Percentiles rank a stretch among this genome's conserved stretches.
These are phyloP conservation scores for Andricus grossulariae DNA, from an alignment of 1,140 invertebrate genomes.

Conservation along the genomic window DNA sequence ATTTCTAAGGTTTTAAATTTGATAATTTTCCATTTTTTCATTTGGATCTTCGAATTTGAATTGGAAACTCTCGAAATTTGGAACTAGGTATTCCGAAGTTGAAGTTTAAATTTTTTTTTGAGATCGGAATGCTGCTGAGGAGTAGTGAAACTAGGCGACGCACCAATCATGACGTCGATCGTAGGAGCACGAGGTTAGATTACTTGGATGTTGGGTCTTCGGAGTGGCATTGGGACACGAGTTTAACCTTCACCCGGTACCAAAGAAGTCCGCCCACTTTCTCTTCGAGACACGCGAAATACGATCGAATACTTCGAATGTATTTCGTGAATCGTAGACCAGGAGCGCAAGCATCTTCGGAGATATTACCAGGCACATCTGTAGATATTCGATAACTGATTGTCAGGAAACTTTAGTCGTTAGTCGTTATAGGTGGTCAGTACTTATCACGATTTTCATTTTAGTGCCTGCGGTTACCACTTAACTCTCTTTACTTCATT, in stretches of 20 bases:
- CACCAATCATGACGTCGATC: neutral
- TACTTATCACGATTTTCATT: neutral
- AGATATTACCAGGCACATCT: constrained; percentile 41
- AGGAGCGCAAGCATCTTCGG: constrained; percentile 36
- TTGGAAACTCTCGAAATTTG: too few species aligned
- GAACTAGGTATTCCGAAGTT: too few species aligned
- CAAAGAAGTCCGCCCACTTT: constrained; percentile 52
- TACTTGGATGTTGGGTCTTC: constrained; percentile 41
- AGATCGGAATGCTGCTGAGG: too few species aligned
- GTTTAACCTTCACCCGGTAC: constrained; percentile 52
- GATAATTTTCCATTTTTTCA: too few species aligned
- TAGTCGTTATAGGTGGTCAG: neutral
- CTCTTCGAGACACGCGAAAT: constrained; percentile 42
- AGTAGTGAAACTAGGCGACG: neutral
- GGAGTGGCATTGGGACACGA: constrained; percentile 41
- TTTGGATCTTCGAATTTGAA: too few species aligned
- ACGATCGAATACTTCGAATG: constrained; percentile 39
- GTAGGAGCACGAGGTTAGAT: constrained; percentile 2
- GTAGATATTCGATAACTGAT: constrained; percentile 36
- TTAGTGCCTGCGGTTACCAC: neutral
- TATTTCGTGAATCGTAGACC: constrained; percentile 34
- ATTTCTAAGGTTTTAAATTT: too few species aligned
- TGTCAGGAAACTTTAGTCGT: neutral
- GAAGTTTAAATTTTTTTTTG: too few species aligned
- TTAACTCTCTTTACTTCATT: neutral